Evolutionary conservation across 2,888 invertebrate species (phyloP).

Genomic region (Unio pictorum): DNA sequence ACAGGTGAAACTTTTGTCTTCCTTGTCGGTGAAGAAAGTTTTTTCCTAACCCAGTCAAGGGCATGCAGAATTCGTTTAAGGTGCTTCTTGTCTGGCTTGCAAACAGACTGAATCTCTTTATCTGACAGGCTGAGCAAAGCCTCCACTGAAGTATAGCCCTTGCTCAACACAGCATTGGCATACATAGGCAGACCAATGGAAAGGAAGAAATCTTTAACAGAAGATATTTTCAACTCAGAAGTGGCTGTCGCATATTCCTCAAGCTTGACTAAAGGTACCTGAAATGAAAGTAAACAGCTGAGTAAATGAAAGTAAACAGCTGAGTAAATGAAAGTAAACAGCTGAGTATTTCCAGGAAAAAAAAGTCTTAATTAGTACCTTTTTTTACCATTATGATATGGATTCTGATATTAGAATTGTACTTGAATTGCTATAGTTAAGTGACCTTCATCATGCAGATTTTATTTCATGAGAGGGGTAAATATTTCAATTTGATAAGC

Average conservation of each 20-base stretch:
- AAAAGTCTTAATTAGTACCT: too few relatives aligned
- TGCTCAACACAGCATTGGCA: constrained; percentile 39
- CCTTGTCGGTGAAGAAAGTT: constrained; percentile 46
- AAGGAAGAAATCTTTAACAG: constrained; percentile 66
- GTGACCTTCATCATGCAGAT: too few relatives aligned
- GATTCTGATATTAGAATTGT: too few relatives aligned
- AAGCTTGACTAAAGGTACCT: constrained; percentile 68
- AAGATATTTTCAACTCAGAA: constrained; percentile 66
- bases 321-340: constrained; percentile 7
- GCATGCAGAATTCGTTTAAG: constrained; percentile 61
- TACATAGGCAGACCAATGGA: constrained; percentile 71
- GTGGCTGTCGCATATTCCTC: constrained; percentile 63
- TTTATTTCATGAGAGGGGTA: too few relatives aligned
- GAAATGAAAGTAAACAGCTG: constrained; percentile 11
- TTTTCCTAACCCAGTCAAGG: constrained; percentile 62
- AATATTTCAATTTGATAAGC: too few relatives aligned
- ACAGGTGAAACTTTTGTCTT: constrained; percentile 37
- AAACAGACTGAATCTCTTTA: constrained; percentile 53
- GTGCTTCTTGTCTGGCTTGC: constrained; percentile 61
- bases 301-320: too few relatives aligned
- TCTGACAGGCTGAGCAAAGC: constrained; percentile 53
- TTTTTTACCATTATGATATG: too few relatives aligned
- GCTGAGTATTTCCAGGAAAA: too few relatives aligned
- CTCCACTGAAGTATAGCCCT: constrained; percentile 52
- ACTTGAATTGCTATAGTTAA: too few relatives aligned